These are phyloP conservation scores for Trachops cirrhosus DNA, from an alignment of 2,797 vertebrate species.

Conservation along the genomic window DNA sequence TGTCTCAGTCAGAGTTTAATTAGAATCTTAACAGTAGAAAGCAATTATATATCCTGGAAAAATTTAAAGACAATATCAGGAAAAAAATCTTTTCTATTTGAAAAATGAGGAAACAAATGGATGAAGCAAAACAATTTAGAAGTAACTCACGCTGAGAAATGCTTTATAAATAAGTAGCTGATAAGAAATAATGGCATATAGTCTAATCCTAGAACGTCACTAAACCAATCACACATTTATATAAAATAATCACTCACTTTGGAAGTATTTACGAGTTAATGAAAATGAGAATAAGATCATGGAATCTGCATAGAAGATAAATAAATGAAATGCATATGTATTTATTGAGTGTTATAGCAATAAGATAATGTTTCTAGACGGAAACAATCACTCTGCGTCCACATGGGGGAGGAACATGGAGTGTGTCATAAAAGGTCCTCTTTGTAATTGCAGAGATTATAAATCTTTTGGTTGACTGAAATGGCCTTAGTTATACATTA, in stretches of 20 bases:
- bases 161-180: conserved; percentile 32
- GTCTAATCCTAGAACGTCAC: conserved; percentile 7
- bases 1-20: neutral
- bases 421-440: neutral
- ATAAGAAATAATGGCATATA: neutral
- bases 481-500: neutral
- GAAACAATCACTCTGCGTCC: neutral
- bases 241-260: neutral
- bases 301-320: neutral
- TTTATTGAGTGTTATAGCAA: neutral
- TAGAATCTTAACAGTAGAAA: neutral
- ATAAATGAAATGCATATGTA: neutral
- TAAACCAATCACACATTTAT: neutral
- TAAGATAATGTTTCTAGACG: neutral
- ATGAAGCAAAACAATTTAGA: conserved; percentile 14
- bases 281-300: neutral
- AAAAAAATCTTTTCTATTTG: neutral
- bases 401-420: neutral
- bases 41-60: neutral
- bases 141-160: neutral
- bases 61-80: neutral
- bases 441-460: neutral
- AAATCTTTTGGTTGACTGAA: neutral
- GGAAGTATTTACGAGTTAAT: neutral
- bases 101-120: neutral